Evolutionary conservation across 2,888 invertebrate genomes (phyloP), one percentile per base, ranked within the genome.

Genomic region (Phymatocera aterrima): DNA sequence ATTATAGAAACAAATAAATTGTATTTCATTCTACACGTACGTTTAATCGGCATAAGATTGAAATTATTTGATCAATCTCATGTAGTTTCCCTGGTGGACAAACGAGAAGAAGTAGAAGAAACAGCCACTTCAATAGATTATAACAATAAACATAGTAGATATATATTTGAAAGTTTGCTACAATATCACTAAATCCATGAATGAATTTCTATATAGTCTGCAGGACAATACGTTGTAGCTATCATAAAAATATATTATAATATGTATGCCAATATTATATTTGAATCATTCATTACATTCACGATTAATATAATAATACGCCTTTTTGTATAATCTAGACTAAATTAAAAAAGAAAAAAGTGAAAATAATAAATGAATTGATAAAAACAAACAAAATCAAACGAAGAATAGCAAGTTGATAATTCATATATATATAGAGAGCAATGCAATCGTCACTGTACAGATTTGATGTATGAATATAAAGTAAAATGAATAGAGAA

Each of bases 381-480:
- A 12, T 43, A 43, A 34, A 1, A 61, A 34, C 10, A 8, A 37
- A 64, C n/a, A n/a, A 34, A 37, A 37, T 31, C 6, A 37, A 37
- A 72, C 15, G 8, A 72, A 40, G 8, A 70, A 70, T n/a, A 46
- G 28, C 0, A 43, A 28, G 6, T 34, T 37, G 18, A 34, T 51
- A 68, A 68, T 10, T 43, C 46, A 70, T 48, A 60, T 43, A 64
- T 37, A 61, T 31, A 61, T 61, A 34, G 28, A 68, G 72, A 72
- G 60, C 54, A 75, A 75, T 57, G 75, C 54, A 75, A 75, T 75
- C 37, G 60, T 75, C 75, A 75, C 37, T 75, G 75, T 75, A 75
- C 57, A 75, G 75, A 75, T 75, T 75, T 75, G 75, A 75, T 75
- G 75, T 75, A 60, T 75, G 75, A 75, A 68, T 68, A 65, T n/a